These are phyloP conservation scores for Scytalopus superciliaris DNA, from an alignment of 2,113 vertebrate species.

Conservation along the genomic window DNA sequence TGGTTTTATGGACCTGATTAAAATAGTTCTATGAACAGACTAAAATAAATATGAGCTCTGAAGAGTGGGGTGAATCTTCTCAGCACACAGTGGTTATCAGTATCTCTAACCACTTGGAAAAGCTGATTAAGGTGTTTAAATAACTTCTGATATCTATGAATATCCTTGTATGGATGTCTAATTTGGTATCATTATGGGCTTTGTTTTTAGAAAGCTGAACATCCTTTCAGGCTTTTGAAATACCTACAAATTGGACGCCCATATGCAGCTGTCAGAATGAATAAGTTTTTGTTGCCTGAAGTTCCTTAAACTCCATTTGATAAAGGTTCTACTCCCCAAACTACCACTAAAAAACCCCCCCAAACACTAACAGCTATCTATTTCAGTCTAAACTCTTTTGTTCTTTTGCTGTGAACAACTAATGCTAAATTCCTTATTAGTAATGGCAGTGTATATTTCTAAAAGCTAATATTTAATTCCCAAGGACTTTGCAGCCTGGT, in stretches of 20 bases:
- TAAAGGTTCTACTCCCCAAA: background rate
- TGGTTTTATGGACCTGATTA: background rate
- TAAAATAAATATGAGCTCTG: background rate
- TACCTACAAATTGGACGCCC: background rate
- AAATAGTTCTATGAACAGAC: background rate
- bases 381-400: background rate
- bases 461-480: background rate
- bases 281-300: background rate
- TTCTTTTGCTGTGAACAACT: background rate
- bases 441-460: background rate
- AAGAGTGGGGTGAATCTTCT: background rate
- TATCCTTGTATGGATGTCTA: background rate
- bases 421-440: background rate
- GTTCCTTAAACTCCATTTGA: background rate
- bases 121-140: slow-evolving; percentile 42
- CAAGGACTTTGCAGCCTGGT: background rate
- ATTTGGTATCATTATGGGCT: background rate
- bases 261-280: background rate
- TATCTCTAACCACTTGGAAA: slow-evolving; percentile 31
- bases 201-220: background rate
- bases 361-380: background rate
- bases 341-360: accelerated
- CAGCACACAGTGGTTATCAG: background rate
- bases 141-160: slow-evolving; percentile 6
- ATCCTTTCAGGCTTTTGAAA: background rate